Evolutionary conservation across 2,797 vertebrate species (phyloP).

Genomic region (Valencia hispanica): DNA sequence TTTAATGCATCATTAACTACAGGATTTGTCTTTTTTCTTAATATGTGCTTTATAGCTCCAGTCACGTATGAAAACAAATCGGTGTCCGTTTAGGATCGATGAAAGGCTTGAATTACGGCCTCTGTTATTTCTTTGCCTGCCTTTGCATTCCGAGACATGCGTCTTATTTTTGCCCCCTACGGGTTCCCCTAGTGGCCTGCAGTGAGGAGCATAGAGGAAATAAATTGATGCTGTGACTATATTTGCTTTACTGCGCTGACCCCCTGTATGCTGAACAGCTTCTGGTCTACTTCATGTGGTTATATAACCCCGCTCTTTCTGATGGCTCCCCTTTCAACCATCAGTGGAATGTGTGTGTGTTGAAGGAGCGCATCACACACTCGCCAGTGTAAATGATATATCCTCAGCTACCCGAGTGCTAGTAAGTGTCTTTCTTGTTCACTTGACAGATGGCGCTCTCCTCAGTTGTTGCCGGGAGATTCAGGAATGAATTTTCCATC

Average conservation of each 20-base stretch:
- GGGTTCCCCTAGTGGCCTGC: constrained; percentile 23
- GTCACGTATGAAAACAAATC: background rate
- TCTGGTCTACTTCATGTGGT: constrained; percentile 62
- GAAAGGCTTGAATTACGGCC: background rate
- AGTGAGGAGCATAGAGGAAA: constrained; percentile 2
- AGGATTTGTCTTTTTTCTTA: background rate
- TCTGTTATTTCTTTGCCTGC: background rate
- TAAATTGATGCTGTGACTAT: constrained; percentile 19
- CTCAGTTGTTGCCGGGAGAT: constrained; percentile 5
- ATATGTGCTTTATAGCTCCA: background rate
- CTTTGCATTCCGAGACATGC: background rate
- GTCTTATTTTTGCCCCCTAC: background rate
- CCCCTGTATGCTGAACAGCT: constrained; percentile 58
- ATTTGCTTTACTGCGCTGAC: constrained; percentile 40
- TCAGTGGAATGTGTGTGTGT: constrained; percentile 38
- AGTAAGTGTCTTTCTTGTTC: constrained; percentile 6
- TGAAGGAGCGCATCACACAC: background rate
- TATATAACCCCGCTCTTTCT: constrained; percentile 45
- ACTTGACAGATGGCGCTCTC: constrained; percentile 2
- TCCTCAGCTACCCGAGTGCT: constrained; percentile 13
- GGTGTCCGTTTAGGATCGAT: background rate
- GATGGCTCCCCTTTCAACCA: constrained; percentile 35
- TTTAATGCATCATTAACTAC: background rate
- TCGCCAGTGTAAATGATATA: constrained; percentile 26
- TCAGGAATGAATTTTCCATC: constrained; percentile 12